Conservation (phyloP, 2,797 vertebrate genomes). For the Eupleurogrammus muticus region DNA sequence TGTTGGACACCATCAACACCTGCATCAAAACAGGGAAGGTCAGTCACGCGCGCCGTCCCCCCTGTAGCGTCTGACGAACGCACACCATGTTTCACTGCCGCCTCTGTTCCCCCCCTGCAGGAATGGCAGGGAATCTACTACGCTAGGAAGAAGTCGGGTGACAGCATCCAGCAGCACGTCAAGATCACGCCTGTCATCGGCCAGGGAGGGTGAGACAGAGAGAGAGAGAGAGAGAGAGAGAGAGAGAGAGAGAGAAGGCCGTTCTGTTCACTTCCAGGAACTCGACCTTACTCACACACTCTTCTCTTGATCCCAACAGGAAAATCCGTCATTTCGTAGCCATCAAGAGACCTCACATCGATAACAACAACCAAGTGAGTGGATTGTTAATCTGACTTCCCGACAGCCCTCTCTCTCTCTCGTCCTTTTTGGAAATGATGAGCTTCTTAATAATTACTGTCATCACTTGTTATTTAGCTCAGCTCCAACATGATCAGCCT, state of each 20-base stretch:
- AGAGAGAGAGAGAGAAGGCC: too few relatives aligned
- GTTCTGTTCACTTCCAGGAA: not conserved
- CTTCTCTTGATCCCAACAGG: conserved; percentile 76
- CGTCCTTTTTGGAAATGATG: not conserved
- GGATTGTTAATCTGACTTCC: not conserved
- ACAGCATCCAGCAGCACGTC: conserved; percentile 94
- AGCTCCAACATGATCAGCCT: not conserved
- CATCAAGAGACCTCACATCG: conserved; percentile 91
- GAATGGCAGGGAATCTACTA: conserved; percentile 97
- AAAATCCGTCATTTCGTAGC: conserved; percentile 97
- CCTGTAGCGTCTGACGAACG: conserved; percentile 82
- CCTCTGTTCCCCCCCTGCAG: conserved; percentile 71
- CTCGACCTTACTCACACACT: conserved; percentile 11
- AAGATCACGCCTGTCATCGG: conserved; percentile 93
- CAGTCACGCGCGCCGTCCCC: conserved; percentile 7
- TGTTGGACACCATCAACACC: conserved; percentile 93
- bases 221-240: too few relatives aligned
- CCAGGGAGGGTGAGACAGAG: conserved; percentile 93
- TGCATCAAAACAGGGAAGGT: conserved; percentile 97
- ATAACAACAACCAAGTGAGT: conserved; percentile 93
- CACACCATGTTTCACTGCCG: not conserved
- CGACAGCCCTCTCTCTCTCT: not conserved
- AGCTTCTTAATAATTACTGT: not conserved
- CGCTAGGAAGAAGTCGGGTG: conserved; percentile 92
- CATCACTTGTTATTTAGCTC: not conserved